Base-by-base conservation (phyloP, 2,113 vertebrate genomes). In the Mus pahari region DNA sequence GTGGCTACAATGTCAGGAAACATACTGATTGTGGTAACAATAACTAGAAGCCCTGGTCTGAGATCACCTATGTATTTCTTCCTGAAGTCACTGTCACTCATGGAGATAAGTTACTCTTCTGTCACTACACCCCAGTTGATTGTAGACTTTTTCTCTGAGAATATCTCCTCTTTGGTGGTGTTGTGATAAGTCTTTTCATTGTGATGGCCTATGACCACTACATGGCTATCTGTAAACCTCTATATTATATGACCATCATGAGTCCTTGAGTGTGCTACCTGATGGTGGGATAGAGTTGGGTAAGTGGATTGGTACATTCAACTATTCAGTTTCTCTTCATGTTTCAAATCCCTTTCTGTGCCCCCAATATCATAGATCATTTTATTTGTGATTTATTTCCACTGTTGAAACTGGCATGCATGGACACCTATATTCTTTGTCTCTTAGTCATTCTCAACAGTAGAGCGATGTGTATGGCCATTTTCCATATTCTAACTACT, bases 331-430 rank as follows among this genome's bases (percentile, higher is more conserved):
- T 94, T 50, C 58, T 96, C 42, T 95, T 95, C 62, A 92, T 90
- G 86, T 87, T 50, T 17, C 90, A 83, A 58, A 75, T 96, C 45
- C 94, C 89, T 1, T 97, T 97, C 79, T 97, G 94, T 83, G 89
- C 68, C 0, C 92, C 86, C 45, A 96, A 92, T 78, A 3, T 90
- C 45, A 94, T 73, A 1, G 81, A 94, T 26, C 92, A 95, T 50
- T 97, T 96, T 95, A 53, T 94, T 3, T 95, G 92, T 71, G 94
- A 97, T n/a, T 92, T 97, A 20, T 94, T 97, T 82, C 95, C 87
- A 45, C 39, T 97, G 16, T 2, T 97, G 86, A 83, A 68, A 87
- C 81, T 94, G 13, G 89, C 94, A 28, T 97, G 92, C 55, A 90
- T 42, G 26, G 92, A 96, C 7, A 92, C 94, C 1, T 1, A 17